Percentiles rank a stretch among this genome's conserved stretches.
Evolutionary conservation across 2,797 vertebrate genomes (phyloP).

Genomic region (Varecia variegata): DNA sequence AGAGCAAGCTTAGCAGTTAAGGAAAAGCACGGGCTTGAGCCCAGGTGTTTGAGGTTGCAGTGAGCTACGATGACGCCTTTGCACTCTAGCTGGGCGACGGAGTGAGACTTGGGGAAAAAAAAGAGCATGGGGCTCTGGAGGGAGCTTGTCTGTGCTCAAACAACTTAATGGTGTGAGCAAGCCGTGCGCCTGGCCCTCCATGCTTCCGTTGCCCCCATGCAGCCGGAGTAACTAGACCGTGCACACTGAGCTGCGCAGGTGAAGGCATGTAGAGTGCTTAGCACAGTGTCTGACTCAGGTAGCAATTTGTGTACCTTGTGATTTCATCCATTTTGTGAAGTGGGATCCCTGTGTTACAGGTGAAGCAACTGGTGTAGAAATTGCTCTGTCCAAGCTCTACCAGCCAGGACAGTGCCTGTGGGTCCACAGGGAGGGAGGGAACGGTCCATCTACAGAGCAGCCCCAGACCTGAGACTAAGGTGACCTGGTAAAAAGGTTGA

Average conservation of each 20-base stretch:
- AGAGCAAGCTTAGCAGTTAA: not conserved
- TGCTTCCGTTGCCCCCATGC: not conserved
- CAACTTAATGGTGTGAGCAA: not conserved
- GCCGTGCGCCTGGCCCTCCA: fast-evolving
- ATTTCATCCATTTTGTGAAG: not conserved
- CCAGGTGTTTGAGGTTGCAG: too few relatives aligned
- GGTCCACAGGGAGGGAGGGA: not conserved
- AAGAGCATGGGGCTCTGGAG: not conserved
- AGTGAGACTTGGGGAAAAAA: too few relatives aligned
- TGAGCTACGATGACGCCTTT: too few relatives aligned
- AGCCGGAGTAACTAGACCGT: not conserved
- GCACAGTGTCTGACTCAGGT: not conserved
- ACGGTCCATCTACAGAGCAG: not conserved
- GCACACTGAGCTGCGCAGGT: not conserved
- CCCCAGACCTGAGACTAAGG: not conserved
- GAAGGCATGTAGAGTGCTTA: not conserved
- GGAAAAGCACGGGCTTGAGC: not conserved
- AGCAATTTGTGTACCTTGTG: not conserved
- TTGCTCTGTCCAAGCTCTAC: not conserved
- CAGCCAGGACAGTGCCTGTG: not conserved
- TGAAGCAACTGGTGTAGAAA: not conserved
- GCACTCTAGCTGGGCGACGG: too few relatives aligned
- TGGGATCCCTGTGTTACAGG: not conserved
- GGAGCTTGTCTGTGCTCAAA: not conserved
- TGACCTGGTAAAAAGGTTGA: not conserved